Evolutionary conservation across 2,797 vertebrate species (phyloP).

Genomic region (Thripadectes ignobilis): DNA sequence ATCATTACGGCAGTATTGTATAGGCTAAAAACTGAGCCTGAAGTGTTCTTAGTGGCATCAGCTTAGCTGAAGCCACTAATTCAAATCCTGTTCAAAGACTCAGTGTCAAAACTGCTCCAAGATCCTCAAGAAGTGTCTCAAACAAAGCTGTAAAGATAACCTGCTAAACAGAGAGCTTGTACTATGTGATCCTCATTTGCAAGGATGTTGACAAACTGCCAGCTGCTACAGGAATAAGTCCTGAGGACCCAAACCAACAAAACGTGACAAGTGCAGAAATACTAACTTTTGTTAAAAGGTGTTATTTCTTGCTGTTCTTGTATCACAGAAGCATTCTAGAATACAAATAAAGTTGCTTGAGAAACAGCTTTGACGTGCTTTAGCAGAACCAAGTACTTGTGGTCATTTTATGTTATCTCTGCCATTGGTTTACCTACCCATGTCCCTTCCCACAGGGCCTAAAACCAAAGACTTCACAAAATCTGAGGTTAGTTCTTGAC

Average conservation of each 20-base stretch:
- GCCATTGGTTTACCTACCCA: neutral
- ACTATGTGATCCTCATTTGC: neutral
- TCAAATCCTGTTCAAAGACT: slow-evolving; percentile 64
- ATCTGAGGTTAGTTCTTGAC: neutral
- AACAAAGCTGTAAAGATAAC: neutral
- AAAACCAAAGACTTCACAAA: neutral
- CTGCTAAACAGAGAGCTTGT: neutral
- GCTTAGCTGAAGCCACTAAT: neutral
- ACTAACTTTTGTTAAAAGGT: neutral
- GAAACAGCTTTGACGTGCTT: neutral
- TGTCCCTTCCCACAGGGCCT: neutral
- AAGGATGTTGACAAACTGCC: neutral
- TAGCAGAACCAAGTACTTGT: neutral
- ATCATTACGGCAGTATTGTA: slow-evolving; percentile 79
- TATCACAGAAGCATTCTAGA: neutral
- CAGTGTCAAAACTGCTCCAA: slow-evolving; percentile 80
- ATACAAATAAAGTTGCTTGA: neutral
- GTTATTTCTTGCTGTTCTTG: neutral
- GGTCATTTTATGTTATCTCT: neutral
- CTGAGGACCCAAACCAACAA: neutral
- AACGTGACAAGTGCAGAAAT: neutral
- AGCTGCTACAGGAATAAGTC: neutral
- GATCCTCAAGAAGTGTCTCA: slow-evolving; percentile 81
- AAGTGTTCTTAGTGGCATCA: neutral
- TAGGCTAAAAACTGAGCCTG: slow-evolving; percentile 70